Evolutionary conservation across 2,797 vertebrate species (phyloP).

Genomic region (Scyliorhinus canicula): DNA sequence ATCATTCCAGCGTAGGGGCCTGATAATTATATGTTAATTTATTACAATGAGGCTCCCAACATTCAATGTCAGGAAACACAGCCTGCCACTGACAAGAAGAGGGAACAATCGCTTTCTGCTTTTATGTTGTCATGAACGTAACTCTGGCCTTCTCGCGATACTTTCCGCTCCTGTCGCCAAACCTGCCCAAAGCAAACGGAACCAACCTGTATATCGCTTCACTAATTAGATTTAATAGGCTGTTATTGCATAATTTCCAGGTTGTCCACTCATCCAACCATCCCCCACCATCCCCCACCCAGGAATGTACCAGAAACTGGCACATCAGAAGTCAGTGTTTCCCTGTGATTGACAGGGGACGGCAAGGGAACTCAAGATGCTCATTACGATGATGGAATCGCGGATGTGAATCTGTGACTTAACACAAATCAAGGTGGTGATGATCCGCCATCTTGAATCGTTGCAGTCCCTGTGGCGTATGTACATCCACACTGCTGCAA

Average conservation of each 20-base stretch:
- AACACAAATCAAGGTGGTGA: background rate
- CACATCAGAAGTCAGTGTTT: background rate
- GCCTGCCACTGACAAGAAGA: too few species aligned
- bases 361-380: background rate
- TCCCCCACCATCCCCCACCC: background rate
- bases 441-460: background rate
- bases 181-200: too few species aligned
- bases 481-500: background rate
- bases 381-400: background rate
- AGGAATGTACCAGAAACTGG: background rate
- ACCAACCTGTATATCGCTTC: too few species aligned
- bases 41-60: too few species aligned
- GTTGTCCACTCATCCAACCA: background rate
- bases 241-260: background rate
- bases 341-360: background rate
- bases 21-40: too few species aligned
- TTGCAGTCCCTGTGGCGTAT: background rate
- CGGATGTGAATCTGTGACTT: background rate
- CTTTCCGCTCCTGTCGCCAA: too few species aligned
- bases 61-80: too few species aligned
- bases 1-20: too few species aligned
- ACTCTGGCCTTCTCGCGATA: too few species aligned
- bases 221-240: background rate
- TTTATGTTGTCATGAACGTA: too few species aligned
- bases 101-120: too few species aligned